Evolutionary conservation across 2,888 invertebrate genomes (phyloP), one percentile per base, ranked within the genome.

Genomic region (Anodontia alba): DNA sequence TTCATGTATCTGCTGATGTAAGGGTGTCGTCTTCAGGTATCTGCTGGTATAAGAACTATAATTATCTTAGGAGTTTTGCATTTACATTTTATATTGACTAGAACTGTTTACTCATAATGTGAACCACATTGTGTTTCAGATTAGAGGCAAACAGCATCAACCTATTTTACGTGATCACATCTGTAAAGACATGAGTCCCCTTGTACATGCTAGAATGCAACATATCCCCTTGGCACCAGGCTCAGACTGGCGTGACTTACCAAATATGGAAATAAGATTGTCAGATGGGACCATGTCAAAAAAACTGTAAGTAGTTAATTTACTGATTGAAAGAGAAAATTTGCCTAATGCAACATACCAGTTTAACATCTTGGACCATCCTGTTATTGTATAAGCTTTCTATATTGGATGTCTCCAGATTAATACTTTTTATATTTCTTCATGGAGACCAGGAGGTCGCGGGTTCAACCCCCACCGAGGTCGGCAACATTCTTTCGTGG

Each of bases 181-280:
- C 81, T 97, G 97, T 92, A 98, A 97, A 93, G 97, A 97, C 90
- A 97, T 98, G 97, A 96, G 96, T 46, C 96, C 97, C 0, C 94
- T 98, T 43, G 97, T 97, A 0, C 97, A 96, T 93, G 97, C 97
- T 0, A 95, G 98, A 76, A 97, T 98, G 92, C 95, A 96, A 31
- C 96, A 97, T 83, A 96, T 98, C 77, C 98, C 98, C 0, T 96
- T 96, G 0, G 95, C 95, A 1, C 96, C 96, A 0, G 97, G 97
- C 0, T 96, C 97, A 0, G 98, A 98, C 93, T 98, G 98, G 98
- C 95, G 98, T 62, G 97, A 97, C 94, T 95, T 98, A 33, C 98
- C 98, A 0, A 98, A 98, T 91, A 96, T 97, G 80, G 96, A 96
- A 3, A 96, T 97, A 0, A 94, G 96, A 43, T 95, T 98, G 31